These are phyloP conservation scores for Aptenodytes forsteri DNA, from an alignment of 2,113 vertebrate genomes.

Conservation along the genomic window DNA sequence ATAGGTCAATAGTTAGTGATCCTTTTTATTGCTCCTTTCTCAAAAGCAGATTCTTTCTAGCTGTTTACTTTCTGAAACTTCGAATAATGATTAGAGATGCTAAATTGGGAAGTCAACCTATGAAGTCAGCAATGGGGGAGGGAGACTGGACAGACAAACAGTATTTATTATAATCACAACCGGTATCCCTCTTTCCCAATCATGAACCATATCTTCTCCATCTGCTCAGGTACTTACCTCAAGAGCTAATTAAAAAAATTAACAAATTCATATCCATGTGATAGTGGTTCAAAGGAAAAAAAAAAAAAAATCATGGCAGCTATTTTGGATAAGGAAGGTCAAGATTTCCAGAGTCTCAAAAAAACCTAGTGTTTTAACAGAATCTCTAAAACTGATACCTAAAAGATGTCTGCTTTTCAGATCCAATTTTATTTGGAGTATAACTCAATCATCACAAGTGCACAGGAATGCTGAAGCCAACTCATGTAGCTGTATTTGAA, in stretches of 20 bases:
- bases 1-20: background rate
- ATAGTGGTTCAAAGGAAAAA: background rate
- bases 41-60: background rate
- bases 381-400: background rate
- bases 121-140: background rate
- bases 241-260: background rate
- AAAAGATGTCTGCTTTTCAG: background rate
- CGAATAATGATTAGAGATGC: background rate
- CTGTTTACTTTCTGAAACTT: background rate
- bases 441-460: background rate
- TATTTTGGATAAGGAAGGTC: background rate
- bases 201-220: background rate
- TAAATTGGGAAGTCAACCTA: background rate
- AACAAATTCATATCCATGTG: background rate
- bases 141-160: background rate
- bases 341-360: background rate
- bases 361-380: background rate
- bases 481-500: background rate
- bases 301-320: background rate
- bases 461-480: conserved; percentile 1
- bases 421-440: background rate
- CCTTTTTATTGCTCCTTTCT: background rate
- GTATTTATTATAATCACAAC: background rate
- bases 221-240: background rate
- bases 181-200: background rate